Conservation (phyloP, 2,113 vertebrate species). For the Phaetusa simplex region DNA sequence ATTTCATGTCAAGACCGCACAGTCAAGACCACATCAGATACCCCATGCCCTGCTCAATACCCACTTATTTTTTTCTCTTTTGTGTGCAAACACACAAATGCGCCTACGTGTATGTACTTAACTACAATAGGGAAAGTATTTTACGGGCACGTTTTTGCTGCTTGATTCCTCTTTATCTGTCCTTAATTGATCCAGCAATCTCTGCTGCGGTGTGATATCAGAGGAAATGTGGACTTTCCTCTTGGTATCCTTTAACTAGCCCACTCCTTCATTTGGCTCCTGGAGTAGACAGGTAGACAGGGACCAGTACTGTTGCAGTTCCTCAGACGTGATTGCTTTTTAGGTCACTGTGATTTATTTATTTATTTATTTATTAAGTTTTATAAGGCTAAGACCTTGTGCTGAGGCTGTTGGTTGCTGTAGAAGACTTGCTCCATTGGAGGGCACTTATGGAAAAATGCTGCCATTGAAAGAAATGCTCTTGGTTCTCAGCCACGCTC, state of each 20-base stretch:
- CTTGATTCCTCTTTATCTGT: not conserved
- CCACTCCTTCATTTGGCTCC: not conserved
- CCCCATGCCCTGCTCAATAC: not conserved
- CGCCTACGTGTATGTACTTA: not conserved
- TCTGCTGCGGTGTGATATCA: not conserved
- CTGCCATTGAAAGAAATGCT: not conserved
- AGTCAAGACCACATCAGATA: not conserved
- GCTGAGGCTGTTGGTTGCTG: not conserved
- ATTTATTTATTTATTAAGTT: not conserved
- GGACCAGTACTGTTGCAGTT: not conserved
- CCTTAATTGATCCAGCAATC: not conserved
- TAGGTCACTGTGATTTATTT: not conserved
- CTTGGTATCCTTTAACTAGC: not conserved
- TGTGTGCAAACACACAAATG: not conserved
- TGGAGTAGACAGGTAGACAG: not conserved
- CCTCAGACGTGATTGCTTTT: not conserved
- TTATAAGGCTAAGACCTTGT: not conserved
- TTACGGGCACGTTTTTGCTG: not conserved
- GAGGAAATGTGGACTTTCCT: not conserved
- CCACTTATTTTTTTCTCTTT: not conserved
- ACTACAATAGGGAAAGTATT: not conserved
- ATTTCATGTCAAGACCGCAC: not conserved
- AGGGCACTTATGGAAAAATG: not conserved
- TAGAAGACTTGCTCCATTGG: not conserved
- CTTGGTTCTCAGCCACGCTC: not conserved